Evolutionary conservation across 2,113 vertebrate genomes (phyloP), one percentile per base, ranked within the genome.

Genomic region (Podarcis raffonei): DNA sequence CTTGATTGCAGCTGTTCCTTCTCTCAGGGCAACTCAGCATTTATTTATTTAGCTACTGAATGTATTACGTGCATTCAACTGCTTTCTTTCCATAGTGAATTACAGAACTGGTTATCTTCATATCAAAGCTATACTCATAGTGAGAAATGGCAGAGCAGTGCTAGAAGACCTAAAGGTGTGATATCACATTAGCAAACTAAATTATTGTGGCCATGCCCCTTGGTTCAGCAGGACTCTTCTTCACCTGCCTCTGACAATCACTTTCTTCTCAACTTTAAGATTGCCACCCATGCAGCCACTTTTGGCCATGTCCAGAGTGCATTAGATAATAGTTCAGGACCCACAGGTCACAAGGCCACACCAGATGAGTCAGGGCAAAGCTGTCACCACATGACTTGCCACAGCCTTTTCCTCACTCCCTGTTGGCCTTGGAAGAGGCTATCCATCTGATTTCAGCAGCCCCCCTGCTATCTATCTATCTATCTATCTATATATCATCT

Each of bases 41-140:
- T 13, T n/a, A 27, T 27, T 27, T 62, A 15, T 20, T 20, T 20
- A 62, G 39, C 15, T 37, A 32, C 20, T 1, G 48, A 90, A 30
- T 53, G 4, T 25, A 42, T 5, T 6, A 2, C 0, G 0, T 2
- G 1, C 57, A 6, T 32, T 1, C 20, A 86, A 23, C 35, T 15
- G 15, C n/a, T 35, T 3, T 2, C 15, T 0, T 53, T 9, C 0
- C 75, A 27, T 23, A 77, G 23, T 9, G 3, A 27, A 25, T 3
- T 77, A 48, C 11, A 42, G 75, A 25, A 12, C 39, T 5, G 35
- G 37, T 48, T 27, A 11, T 42, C 23, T 77, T 25, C 22, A 3
- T 23, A 8, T 76, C 35, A 39, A 20, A 16, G 35, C 22, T 15
- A 20, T 23, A 6, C 8, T 18, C 20, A 39, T 39, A 39, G 74